phyloP scores from a whole-genome alignment of 2,113 vertebrate species.

The Oriolus oriolus region DNA sequence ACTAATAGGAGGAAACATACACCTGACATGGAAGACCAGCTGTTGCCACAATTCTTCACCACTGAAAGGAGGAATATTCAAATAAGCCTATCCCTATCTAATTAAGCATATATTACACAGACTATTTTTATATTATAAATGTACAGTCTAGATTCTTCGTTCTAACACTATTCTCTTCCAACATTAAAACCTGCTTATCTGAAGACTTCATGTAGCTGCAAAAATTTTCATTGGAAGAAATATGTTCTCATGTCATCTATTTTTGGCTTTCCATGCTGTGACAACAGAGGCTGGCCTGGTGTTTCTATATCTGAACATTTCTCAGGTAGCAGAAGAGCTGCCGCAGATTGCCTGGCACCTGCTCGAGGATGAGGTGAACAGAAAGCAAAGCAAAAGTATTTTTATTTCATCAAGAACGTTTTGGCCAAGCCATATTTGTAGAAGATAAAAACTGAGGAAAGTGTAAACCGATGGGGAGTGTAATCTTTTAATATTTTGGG shows the following conservation, averaged over 20 bases:
- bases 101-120: background rate
- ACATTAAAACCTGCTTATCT: background rate
- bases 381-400: slow-evolving; percentile 27
- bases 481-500: background rate
- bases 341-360: slow-evolving; percentile 40
- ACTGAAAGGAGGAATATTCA: background rate
- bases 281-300: slow-evolving; percentile 1
- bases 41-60: background rate
- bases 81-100: background rate
- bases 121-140: background rate
- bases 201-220: background rate
- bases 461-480: background rate
- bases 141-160: background rate
- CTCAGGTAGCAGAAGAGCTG: slow-evolving; percentile 39
- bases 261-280: background rate
- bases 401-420: slow-evolving; percentile 19
- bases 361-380: background rate
- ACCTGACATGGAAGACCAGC: background rate
- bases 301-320: slow-evolving; percentile 3
- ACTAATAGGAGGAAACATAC: background rate
- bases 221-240: background rate
- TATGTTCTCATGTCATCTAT: slow-evolving; percentile 13
- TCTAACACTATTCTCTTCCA: background rate
- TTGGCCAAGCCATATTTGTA: background rate
- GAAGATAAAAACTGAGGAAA: background rate